Evolutionary conservation across 2,888 invertebrate genomes (phyloP).

Genomic region (Trichogramma dendrolimi): DNA sequence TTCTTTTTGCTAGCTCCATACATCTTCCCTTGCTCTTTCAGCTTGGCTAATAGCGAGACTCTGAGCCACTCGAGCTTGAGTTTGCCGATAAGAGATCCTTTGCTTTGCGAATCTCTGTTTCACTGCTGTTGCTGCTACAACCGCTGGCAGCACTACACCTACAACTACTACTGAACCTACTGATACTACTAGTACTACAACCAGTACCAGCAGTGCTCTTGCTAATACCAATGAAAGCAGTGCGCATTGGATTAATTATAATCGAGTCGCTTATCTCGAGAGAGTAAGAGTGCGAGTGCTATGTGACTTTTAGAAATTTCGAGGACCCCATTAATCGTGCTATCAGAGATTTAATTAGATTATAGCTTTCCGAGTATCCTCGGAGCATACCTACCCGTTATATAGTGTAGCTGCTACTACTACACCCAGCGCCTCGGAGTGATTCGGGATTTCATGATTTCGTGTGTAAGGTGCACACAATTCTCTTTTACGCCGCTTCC

Average conservation of each 20-base stretch:
- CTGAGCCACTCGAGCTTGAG: slow-evolving; percentile 17
- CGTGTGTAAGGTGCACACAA: neutral
- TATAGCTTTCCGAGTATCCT: neutral
- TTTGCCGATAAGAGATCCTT: slow-evolving; percentile 14
- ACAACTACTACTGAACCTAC: too few species aligned
- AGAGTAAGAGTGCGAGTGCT: neutral
- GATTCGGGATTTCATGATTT: neutral
- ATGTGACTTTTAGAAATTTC: slow-evolving; percentile 22
- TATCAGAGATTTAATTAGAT: slow-evolving; percentile 27
- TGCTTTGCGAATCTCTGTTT: neutral
- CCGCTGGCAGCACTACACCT: neutral
- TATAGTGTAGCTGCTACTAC: neutral
- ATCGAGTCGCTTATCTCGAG: slow-evolving; percentile 22
- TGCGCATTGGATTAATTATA: slow-evolving; percentile 19
- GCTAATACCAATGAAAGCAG: too few species aligned
- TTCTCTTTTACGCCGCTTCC: neutral
- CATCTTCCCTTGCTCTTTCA: too few species aligned
- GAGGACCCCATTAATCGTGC: slow-evolving; percentile 17
- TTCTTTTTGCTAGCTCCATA: neutral
- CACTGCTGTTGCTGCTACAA: neutral
- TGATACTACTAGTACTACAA: too few species aligned
- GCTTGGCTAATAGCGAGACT: neutral
- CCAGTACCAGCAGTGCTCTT: too few species aligned
- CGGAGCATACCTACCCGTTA: neutral
- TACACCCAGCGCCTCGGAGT: too few species aligned